These are phyloP conservation scores for Trisateles emortualis DNA, from an alignment of 2,888 invertebrate genomes.

Conservation along the genomic window DNA sequence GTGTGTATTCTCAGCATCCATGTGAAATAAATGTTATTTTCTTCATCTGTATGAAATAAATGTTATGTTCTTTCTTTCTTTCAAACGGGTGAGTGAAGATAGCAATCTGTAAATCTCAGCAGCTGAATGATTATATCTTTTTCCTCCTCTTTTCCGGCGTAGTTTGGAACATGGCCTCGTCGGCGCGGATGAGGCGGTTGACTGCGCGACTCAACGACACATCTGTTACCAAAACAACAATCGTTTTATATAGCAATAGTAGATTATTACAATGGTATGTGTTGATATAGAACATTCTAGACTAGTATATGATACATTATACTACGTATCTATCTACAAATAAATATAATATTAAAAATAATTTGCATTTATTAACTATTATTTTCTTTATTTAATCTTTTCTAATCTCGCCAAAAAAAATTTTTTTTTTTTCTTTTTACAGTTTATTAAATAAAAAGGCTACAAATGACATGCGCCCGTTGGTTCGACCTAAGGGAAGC, in stretches of 20 bases:
- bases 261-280: not conserved
- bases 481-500: too few species aligned
- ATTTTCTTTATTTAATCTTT: too few species aligned
- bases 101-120: not conserved
- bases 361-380: too few species aligned
- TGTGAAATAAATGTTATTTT: too few species aligned
- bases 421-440: too few species aligned
- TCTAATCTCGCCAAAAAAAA: too few species aligned
- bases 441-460: too few species aligned
- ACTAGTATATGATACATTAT: conserved; percentile 1
- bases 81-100: too few species aligned
- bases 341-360: not conserved
- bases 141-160: conserved; percentile 84
- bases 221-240: conserved; percentile 70
- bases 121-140: conserved; percentile 70
- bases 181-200: conserved; percentile 80
- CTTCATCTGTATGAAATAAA: too few species aligned
- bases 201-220: conserved; percentile 83
- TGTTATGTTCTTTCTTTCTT: too few species aligned
- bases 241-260: not conserved
- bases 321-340: not conserved
- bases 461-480: too few species aligned
- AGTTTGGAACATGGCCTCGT: conserved; percentile 78
- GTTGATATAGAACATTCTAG: not conserved
- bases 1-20: too few species aligned